Base-by-base conservation (phyloP, 1,140 invertebrate genomes). In the Ceratoteleas bidentatus region DNA sequence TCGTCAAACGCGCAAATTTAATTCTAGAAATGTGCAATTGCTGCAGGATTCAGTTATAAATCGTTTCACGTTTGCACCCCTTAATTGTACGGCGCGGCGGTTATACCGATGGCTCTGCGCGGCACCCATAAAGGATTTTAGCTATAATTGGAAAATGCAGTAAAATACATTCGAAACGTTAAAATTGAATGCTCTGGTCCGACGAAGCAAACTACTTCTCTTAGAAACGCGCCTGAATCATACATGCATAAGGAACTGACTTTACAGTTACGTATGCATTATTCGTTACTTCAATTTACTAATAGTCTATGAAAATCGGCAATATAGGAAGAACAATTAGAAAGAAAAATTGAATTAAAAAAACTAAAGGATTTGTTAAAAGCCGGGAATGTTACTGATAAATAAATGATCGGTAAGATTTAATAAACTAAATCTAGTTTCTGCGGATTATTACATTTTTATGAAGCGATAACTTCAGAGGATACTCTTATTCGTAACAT, bases 111-210 rank as follows among this genome's bases (percentile, higher is more conserved):
- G 45, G 45, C 54, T 65, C 58, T 43, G 34, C 50, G 14, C 34
- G 64, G 60, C 49, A 61, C 65, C 68, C 47, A 60, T 84, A 84
- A 79, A 86, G 65, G 78, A 79, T 76, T 77, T 76, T 79, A 74
- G 11, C 14, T 68, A 82, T 86, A 83, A 85, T 86, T 85, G 76
- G 78, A 79, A 83, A 86, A 84, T 85, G 54, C 58, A 79, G 64
- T 84, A 77, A 84, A 83, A 72, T 81, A 81, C 62, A 65, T 76
- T 60, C 40, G 54, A 43, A 53, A 60, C 43, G 62, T 75, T 82
- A 72, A 68, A 68, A 77, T 74, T 68, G 73, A 73, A 77, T 73
- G 50, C 53, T 56, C 33, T 56, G 57, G 65, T 36, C 65, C 65
- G 49, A 56, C 36, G 60, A 65, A 81, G 24, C 53, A 38, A 65